Conservation (phyloP, 2,797 vertebrate genomes). For the Sebastes hopkinsi region DNA sequence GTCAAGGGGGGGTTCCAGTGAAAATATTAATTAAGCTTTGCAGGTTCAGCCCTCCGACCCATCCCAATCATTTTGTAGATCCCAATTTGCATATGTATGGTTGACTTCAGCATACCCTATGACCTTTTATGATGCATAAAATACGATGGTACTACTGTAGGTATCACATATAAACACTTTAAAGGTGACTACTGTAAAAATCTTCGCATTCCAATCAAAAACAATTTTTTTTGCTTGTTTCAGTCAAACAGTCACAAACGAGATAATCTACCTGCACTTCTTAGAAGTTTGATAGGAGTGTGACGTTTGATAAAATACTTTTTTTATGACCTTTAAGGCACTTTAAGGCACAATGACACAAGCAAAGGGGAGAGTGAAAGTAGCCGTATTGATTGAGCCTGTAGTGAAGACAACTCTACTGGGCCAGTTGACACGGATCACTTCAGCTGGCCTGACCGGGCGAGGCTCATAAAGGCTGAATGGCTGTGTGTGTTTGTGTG, state of each 20-base stretch:
- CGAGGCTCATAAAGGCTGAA: neutral
- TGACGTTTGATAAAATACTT: neutral
- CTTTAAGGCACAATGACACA: neutral
- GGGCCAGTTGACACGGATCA: neutral
- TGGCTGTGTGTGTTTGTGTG: neutral
- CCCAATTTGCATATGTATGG: neutral
- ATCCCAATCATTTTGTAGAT: neutral
- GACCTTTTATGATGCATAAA: neutral
- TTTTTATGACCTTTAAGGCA: neutral
- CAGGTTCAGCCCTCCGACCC: neutral
- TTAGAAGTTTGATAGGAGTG: neutral
- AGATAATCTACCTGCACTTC: neutral
- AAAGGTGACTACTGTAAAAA: neutral
- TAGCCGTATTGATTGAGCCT: constrained; percentile 29
- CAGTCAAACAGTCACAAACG: neutral
- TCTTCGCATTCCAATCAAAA: neutral
- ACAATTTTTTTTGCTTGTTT: neutral
- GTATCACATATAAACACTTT: neutral
- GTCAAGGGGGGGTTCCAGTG: neutral
- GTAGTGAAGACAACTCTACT: neutral
- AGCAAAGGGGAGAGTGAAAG: constrained; percentile 4
- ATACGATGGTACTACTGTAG: neutral
- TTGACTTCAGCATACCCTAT: neutral
- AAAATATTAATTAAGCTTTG: neutral
- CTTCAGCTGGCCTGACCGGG: neutral